Conservation (phyloP, 2,888 invertebrate species). For the Cantharis nigra region DNA sequence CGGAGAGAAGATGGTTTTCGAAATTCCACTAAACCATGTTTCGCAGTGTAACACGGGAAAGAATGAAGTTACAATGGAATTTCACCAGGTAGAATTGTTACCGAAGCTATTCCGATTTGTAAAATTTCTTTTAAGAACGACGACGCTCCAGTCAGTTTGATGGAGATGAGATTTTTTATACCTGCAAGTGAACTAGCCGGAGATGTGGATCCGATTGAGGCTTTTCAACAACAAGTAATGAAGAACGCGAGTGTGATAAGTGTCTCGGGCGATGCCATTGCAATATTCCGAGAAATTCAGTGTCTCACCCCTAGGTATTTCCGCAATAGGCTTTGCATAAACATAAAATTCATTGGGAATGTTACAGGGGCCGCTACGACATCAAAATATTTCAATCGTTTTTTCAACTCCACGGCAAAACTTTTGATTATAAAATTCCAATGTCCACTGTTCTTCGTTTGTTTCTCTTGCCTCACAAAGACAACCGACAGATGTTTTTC, state of each 20-base stretch:
- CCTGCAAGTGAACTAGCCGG: conserved; percentile 86
- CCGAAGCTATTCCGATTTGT: not conserved
- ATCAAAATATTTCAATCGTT: conserved; percentile 92
- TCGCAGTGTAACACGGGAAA: conserved; percentile 95
- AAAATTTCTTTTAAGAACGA: conserved; percentile 76
- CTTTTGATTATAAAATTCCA: conserved; percentile 99
- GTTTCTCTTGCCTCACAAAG: conserved; percentile 95
- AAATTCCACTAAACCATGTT: conserved; percentile 94
- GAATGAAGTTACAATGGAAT: conserved; percentile 97
- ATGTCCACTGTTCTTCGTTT: conserved; percentile 94
- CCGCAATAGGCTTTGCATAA: not conserved
- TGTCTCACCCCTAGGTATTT: conserved; percentile 94
- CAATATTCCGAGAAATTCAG: conserved; percentile 94
- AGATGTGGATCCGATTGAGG: conserved; percentile 91
- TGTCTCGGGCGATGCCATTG: conserved; percentile 96
- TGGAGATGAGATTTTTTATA: conserved; percentile 98
- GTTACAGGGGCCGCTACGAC: conserved; percentile 91
- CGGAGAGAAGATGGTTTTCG: conserved; percentile 85
- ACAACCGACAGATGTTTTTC: conserved; percentile 97
- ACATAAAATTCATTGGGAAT: conserved; percentile 28
- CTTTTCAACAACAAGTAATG: conserved; percentile 97
- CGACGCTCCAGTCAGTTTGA: conserved; percentile 93
- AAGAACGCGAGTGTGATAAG: conserved; percentile 97
- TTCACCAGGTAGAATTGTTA: conserved; percentile 75
- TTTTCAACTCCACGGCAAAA: conserved; percentile 95